Evolutionary conservation across 2,797 vertebrate species (phyloP), one percentile per base, ranked within the genome.

Genomic region (Danio jaintianensis): DNA sequence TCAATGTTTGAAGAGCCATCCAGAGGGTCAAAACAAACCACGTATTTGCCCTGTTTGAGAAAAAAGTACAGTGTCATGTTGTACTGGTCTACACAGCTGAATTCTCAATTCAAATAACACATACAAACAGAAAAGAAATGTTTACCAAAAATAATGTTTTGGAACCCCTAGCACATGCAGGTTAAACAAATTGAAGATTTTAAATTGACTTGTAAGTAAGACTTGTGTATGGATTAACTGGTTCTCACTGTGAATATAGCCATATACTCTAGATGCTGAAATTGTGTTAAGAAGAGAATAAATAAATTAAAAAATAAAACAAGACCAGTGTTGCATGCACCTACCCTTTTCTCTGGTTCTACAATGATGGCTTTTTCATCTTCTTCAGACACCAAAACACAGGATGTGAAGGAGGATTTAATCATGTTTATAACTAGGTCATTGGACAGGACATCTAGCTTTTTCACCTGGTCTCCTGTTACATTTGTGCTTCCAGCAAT

Each of bases 1-100:
- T 99, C 98, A 0, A 99, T 99, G 89, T 99, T 99, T 0, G 98
- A 99, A 8, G 98, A 99, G 15, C 98, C 98, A 82, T 99, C 98
- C 62, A 99, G 92, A 16, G 98, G 98, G 84, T 99, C 98, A 81
- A 99, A 96, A 88, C 98, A 99, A 87, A 99, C 96, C 42, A 99
- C 89, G 75, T 99, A 99, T 94, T 99, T 99, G n/a, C 98, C 98
- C 97, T 99, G 40, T n/a, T 6, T 10, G 38, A 16, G 62, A 18
- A 68, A 68, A 20, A 52, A 50, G 12, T 10, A 45, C 18, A 59
- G 8, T 5, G 4, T 48, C 38, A 56, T 13, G 29, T 11, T 13
- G 29, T 11, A 40, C 36, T 50, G 36, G 29, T 12, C 7, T 10
- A n/a, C 18, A 45, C 40, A 66, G 9, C 15, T 56, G 29, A 1